A percentile compares a stretch with the other conserved stretches of the same genome.
phyloP scores from a whole-genome alignment of 1,140 invertebrate species.

The Pentalonia nigronervosa region DNA sequence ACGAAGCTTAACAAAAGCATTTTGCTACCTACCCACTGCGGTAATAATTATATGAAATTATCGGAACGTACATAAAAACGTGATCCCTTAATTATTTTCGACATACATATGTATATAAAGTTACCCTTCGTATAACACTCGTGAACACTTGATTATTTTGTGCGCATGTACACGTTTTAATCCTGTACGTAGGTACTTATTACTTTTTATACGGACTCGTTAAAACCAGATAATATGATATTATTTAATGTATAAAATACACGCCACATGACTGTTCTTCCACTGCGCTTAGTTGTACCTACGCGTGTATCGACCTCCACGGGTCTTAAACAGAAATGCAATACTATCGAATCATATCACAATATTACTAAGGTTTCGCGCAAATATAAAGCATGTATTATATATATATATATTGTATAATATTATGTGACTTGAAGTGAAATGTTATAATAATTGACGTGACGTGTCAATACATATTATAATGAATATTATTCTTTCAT shows the following conservation, averaged over 20 bases:
- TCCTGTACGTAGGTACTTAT: neutral
- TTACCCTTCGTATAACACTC: neutral
- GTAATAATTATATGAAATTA: neutral
- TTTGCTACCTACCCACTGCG: neutral
- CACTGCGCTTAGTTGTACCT: neutral
- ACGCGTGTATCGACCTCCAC: neutral
- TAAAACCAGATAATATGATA: neutral
- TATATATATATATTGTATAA: neutral
- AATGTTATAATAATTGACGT: constrained; percentile 25
- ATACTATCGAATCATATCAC: neutral
- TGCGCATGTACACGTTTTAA: neutral
- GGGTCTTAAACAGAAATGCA: neutral
- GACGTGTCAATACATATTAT: neutral
- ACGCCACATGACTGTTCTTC: neutral
- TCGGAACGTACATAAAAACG: neutral
- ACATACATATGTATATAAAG: neutral
- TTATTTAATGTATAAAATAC: neutral
- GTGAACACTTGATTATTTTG: neutral
- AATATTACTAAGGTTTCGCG: neutral
- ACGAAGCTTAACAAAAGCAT: neutral
- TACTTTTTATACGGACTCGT: neutral
- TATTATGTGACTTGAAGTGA: neutral
- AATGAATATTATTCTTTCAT: neutral
- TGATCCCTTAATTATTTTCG: neutral
- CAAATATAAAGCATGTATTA: neutral